Percentiles rank a stretch among this genome's conserved stretches.
phyloP scores from a whole-genome alignment of 1,140 invertebrate genomes.

The Subanguina moxae region DNA sequence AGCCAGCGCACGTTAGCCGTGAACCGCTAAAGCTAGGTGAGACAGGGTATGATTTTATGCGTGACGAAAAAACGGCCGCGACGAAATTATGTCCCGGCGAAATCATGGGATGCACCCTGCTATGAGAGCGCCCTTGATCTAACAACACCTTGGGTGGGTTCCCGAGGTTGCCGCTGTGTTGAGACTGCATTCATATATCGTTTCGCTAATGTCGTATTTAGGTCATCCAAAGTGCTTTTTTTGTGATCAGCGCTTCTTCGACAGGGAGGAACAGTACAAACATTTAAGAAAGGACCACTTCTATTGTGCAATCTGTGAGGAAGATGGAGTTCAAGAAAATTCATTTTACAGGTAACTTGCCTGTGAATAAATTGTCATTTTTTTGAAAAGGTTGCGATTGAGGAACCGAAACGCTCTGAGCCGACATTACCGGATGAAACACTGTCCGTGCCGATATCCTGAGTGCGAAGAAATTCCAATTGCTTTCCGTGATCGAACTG shows the following conservation, averaged over 20 bases:
- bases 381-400: constrained; percentile 6
- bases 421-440: constrained; percentile 38
- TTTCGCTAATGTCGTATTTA: too few relatives aligned
- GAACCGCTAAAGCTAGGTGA: too few relatives aligned
- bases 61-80: too few relatives aligned
- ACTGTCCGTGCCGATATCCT: constrained; percentile 41
- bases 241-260: constrained; percentile 51
- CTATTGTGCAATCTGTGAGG: constrained; percentile 53
- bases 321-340: constrained; percentile 48
- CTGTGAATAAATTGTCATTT: background rate
- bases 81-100: too few relatives aligned
- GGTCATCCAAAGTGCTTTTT: constrained; percentile 53
- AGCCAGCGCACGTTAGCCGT: too few relatives aligned
- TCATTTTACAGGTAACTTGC: constrained; percentile 41
- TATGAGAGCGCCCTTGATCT: too few relatives aligned
- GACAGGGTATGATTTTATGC: too few relatives aligned
- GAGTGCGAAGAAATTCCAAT: constrained; percentile 48
- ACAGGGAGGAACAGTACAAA: constrained; percentile 48
- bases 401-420: constrained; percentile 44
- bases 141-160: too few relatives aligned
- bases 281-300: constrained; percentile 51
- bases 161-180: too few relatives aligned
- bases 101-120: too few relatives aligned
- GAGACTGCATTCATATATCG: too few relatives aligned
- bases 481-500: constrained; percentile 43